Evolutionary conservation across 2,797 vertebrate genomes (phyloP), one percentile per base, ranked within the genome.

Genomic region (Novumbra hubbsi): DNA sequence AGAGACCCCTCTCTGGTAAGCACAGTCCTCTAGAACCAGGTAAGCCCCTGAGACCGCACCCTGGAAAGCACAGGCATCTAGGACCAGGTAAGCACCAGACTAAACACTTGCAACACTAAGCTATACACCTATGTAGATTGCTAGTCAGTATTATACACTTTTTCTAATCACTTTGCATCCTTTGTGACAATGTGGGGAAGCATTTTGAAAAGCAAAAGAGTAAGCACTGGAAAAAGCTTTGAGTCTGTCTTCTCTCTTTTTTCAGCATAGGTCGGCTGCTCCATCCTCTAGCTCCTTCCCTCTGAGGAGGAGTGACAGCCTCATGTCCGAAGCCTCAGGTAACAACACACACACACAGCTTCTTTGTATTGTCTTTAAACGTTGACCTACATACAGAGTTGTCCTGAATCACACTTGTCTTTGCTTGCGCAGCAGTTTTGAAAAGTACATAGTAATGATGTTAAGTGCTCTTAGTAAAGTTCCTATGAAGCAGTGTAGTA

Each of bases 321-420:
- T 95, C 77, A 81, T 90, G 80, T 97, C 96, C 62, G 94, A 95
- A 83, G 93, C 90, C 76, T 96, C 97, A 93, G 98, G 98, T 99
- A 93, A 65, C 34, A 86, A 75, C 68, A 11, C 28, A 45, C 73
- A 63, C 60, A 66, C 74, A 74, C 74, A 2, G 21, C 55, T 60
- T 11, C n/a, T 55, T 21, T 55, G 19, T 55, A 55, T 55, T 55
- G 19, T 21, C n/a, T 24, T 60, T 60, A 14, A 27, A 60, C 55
- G 11, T 11, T 60, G 55, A 19, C 34, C 65, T 67, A 21, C 28
- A 65, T 38, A n/a, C 65, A 34, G 32, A 21, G 30, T 12, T 8
- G 2, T 67, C 3, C 30, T 67, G 30, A 66, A 41, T 32, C 66
- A 14, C 55, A 14, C 34, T 68, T 21, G 34, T 14, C 66, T 68